These are phyloP conservation scores for Bombus haemorrhoidalis DNA, from an alignment of 1,140 invertebrate genomes.

Conservation along the genomic window DNA sequence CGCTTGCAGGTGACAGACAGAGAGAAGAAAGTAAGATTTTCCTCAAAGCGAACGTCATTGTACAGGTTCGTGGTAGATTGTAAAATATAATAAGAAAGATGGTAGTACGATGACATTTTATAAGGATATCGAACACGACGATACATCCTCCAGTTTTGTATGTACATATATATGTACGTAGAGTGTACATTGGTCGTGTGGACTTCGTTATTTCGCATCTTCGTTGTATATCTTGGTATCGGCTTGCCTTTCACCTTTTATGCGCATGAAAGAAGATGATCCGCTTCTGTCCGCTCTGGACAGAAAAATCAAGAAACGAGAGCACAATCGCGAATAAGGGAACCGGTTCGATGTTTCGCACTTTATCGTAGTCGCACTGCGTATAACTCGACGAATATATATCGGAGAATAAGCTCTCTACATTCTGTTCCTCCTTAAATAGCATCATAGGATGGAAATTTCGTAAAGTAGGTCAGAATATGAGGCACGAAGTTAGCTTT, in stretches of 20 bases:
- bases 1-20: not conserved
- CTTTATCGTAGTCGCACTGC: not conserved
- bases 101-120: conserved; percentile 15
- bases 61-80: not conserved
- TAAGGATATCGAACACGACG: not conserved
- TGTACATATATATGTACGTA: not conserved
- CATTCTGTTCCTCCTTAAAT: not conserved
- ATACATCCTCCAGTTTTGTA: not conserved
- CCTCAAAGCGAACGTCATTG: not conserved
- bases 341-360: not conserved
- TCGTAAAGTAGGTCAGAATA: not conserved
- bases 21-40: not conserved
- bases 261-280: conserved; percentile 18
- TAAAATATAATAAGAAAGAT: conserved; percentile 7
- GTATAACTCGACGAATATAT: not conserved
- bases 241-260: conserved; percentile 24
- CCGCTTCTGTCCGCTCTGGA: not conserved
- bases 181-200: not conserved
- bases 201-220: conserved; percentile 27
- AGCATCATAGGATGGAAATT: not conserved
- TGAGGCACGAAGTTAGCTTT: not conserved
- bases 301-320: not conserved
- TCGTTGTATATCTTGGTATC: not conserved
- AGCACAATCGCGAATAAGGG: not conserved
- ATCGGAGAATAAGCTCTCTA: not conserved